phyloP scores from a whole-genome alignment of 2,797 vertebrate genomes.

The Lateolabrax maculatus region DNA sequence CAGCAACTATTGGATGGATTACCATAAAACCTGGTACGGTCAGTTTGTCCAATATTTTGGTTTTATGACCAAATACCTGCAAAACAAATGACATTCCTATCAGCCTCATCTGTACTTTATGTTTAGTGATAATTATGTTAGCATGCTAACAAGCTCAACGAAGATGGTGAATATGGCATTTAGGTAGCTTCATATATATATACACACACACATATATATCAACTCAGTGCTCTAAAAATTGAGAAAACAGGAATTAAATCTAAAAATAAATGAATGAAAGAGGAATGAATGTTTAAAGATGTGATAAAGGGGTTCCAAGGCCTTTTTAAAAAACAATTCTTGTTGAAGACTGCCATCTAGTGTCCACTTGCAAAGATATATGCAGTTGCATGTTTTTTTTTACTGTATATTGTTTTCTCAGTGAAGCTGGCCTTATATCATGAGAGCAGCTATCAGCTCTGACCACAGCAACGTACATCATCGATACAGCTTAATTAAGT shows the following conservation, averaged over 20 bases:
- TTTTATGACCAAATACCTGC: neutral
- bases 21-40: neutral
- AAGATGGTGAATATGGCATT: neutral
- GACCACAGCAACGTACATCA: neutral
- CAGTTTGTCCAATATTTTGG: neutral
- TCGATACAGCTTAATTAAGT: neutral
- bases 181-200: too few relatives aligned
- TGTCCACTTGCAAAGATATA: slow-evolving; percentile 14
- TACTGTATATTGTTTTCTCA: neutral
- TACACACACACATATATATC: neutral
- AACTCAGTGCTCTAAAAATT: neutral
- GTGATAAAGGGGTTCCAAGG: neutral
- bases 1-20: neutral
- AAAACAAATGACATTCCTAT: neutral
- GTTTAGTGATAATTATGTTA: neutral
- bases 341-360: slow-evolving; percentile 49
- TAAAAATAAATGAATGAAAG: neutral
- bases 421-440: neutral
- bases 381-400: neutral
- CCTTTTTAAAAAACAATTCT: neutral
- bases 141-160: neutral
- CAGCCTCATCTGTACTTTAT: neutral
- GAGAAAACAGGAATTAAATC: neutral
- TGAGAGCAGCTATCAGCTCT: neutral
- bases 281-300: neutral